Evolutionary conservation across 2,888 invertebrate species (phyloP), one percentile per base, ranked within the genome.

Genomic region (Hydriomena furcata): DNA sequence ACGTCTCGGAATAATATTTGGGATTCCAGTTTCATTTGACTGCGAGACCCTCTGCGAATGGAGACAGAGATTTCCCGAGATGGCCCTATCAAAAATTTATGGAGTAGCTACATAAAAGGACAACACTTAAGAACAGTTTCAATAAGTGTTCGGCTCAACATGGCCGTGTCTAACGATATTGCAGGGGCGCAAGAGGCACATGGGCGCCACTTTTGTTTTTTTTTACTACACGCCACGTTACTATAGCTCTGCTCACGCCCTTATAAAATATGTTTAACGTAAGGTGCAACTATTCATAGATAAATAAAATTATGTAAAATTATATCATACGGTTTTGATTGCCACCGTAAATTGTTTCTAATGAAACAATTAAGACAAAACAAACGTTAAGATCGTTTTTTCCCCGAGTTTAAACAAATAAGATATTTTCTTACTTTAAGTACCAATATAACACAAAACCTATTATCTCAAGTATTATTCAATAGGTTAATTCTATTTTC

Each of bases 31-130:
- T 90, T 90, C 89, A 90, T 90, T 90, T 90, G 88, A 89, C 76
- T 83, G 84, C 83, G n/a, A 78, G 89, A 88, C 89, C 89, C 89
- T 90, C 79, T 78, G 72, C 78, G 85, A 86, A 87, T 86, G 87
- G 84, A 86, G 89, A 84, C 87, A 83, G 85, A 88, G 89, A 88
- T 89, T 88, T 88, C 82, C 85, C 88, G 88, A 83, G 88, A 90
- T 88, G 85, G 86, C 79, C 85, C 89, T 87, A 88, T 90, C 89
- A 88, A 89, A 90, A 87, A 88, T 90, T 90, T 90, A 89, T 89
- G 81, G 86, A 88, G 85, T 86, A 85, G 84, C 86, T 84, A 83
- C 82, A 86, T 89, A 89, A 90, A 89, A 87, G 86, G 85, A 87
- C 88, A 87, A 85, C 87, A 85, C 84, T 88, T 86, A 84, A 84